Base-by-base conservation (phyloP, 2,797 vertebrate species). In the Esox lucius region DNA sequence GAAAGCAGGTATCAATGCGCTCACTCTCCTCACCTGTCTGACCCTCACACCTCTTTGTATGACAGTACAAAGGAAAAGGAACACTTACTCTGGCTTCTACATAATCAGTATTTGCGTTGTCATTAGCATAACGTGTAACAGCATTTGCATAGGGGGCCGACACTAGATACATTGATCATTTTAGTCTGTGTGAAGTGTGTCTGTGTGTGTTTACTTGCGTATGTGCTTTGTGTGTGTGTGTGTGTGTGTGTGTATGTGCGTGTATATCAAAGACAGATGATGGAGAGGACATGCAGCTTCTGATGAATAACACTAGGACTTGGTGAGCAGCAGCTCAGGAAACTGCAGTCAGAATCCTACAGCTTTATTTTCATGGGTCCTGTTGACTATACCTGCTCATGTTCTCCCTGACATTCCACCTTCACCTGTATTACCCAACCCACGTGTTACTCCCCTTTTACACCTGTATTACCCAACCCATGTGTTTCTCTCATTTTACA, bases 171-270 rank as follows among this genome's bases (percentile, higher is more conserved):
- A 74, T 87, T 82, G 87, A 87, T 88, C 86, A 87, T 86, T 82
- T 77, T 80, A 89, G 88, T 89, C 78, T 85, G 86, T 82, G 83
- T 84, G 86, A 87, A 77, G 83, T 77, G 76, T 76, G 78, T 53
- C 70, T 72, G 61, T 48, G 64, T 33, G 73, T 68, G 22, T 42
- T 12, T 46, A 12, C 11, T 7, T 46, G 3, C 9, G 8, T 46
- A 42, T 0, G 19, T 33, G 72, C 1, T n/a, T 69, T 70, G 19
- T 33, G 31, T 61, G 65, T 65, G 15, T 65, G 42, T 70, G 65
- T 59, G 62, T 24, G 71, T 75, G 17, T 72, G 65, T 19, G 59
- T 75, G 80, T 65, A 11, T 15, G 68, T 69, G 68, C 49, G 68
- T 49, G 68, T 28, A 46, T 49, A 74, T 24, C 26, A 9, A 66